Percentiles rank a stretch among this genome's conserved stretches.
Conservation (phyloP, 2,888 invertebrate genomes). For the Calliopum simillimum region DNA sequence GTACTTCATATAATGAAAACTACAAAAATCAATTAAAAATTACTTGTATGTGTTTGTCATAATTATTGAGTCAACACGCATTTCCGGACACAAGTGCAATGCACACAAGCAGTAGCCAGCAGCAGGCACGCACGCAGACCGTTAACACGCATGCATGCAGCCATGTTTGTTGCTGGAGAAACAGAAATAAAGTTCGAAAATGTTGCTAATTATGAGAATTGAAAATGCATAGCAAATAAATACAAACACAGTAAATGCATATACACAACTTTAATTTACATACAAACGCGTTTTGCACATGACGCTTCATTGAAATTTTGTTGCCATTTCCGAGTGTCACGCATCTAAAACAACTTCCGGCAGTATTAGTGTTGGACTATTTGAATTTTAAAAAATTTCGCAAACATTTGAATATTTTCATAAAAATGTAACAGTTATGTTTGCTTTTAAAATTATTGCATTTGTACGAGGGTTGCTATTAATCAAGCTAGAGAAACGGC, state of each 20-base stretch:
- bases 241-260: slow-evolving; percentile 13
- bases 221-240: slow-evolving; percentile 13
- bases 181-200: slow-evolving; percentile 27
- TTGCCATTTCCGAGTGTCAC: slow-evolving; percentile 56
- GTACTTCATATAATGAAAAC: no score
- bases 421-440: no score
- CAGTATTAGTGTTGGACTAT: no score
- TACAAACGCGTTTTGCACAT: background rate
- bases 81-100: background rate
- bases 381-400: no score
- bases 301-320: background rate
- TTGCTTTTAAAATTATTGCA: no score
- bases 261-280: background rate
- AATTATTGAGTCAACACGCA: no score
- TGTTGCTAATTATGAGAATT: slow-evolving; percentile 3
- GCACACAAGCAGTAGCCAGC: background rate
- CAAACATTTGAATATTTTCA: no score
- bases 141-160: background rate
- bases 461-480: no score
- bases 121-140: slow-evolving; percentile 13
- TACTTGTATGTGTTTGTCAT: no score
- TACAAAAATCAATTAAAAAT: no score
- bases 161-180: no score
- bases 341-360: slow-evolving; percentile 61
- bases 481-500: no score